Evolutionary conservation across 2,113 vertebrate species (phyloP), one percentile per base, ranked within the genome.

Genomic region (Lepisosteus osseus): DNA sequence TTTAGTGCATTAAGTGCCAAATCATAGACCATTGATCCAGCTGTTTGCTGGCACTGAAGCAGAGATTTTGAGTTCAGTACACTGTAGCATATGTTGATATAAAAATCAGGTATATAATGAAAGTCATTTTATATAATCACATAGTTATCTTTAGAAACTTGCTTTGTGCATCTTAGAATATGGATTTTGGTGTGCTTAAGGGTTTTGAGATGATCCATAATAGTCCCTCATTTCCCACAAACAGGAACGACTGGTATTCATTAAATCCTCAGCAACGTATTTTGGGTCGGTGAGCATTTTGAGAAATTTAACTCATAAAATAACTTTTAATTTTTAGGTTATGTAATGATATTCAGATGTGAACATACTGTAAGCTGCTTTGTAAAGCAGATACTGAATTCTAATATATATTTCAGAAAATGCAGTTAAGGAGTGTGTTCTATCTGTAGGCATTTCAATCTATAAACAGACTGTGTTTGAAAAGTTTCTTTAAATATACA

Each of bases 191-290:
- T 51, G 42, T 4, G 1, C 43, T 70, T 7, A 29, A 70, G 44
- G 63, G 63, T 44, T 65, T 65, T 11, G 43, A 42, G 55, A 41
- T 70, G 68, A 55, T 11, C 55, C 56, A 12, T 14, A 15, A 68
- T 29, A 4, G n/a, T 29, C 6, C 3, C 14, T 68, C 29, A 40
- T 54, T 40, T 51, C 45, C 66, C 54, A 7, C 15, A 1, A 69
- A 44, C 17, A 12, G 40, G 42, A 65, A 65, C 7, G 6, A 12
- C 63, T 65, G 42, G 56, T 15, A 15, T 62, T 61, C 29, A 51
- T 70, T 45, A 61, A 59, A 47, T 47, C 42, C 42, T 45, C 15
- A 13, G 54, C 17, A 4, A 17, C 61, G 29, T 4, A 63, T 63
- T 29, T 63, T 14, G 61, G 61, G 8, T 63, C 6, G 8, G 61